A percentile compares a stretch with the other conserved stretches of the same genome.
Conservation (phyloP, 2,888 invertebrate genomes). For the Pheosia gnoma region DNA sequence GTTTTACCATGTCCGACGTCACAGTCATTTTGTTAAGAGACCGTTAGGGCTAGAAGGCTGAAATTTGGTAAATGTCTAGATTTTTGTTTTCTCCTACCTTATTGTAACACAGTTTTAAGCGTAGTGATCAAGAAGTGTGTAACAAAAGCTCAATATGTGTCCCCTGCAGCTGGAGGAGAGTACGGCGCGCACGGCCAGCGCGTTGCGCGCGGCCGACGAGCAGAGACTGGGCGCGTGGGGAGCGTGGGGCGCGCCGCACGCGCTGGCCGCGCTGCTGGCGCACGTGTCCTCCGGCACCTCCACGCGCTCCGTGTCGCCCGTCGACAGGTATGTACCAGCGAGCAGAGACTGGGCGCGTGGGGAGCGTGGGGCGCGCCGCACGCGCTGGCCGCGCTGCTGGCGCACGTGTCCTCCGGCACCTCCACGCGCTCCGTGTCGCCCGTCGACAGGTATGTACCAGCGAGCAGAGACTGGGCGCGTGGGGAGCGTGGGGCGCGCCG, state of each 20-base stretch:
- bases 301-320: conserved; percentile 86
- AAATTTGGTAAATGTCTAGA: too few species aligned
- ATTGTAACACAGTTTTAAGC: too few species aligned
- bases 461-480: background rate
- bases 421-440: conserved; percentile 86
- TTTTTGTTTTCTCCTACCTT: too few species aligned
- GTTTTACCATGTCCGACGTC: too few species aligned
- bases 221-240: conserved; percentile 66
- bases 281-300: conserved; percentile 83
- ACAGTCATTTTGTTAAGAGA: too few species aligned
- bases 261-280: conserved; percentile 68
- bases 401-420: conserved; percentile 82
- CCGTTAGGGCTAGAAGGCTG: too few species aligned
- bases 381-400: conserved; percentile 66
- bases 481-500: conserved; percentile 31
- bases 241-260: conserved; percentile 63
- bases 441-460: conserved; percentile 71
- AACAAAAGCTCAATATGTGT: too few species aligned
- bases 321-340: conserved; percentile 68
- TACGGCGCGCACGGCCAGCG: conserved; percentile 63
- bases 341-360: background rate
- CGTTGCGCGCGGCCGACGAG: conserved; percentile 58
- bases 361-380: conserved; percentile 38
- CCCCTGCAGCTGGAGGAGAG: conserved; percentile 65
- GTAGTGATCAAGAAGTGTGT: too few species aligned